Evolutionary conservation across 2,113 vertebrate genomes (phyloP), one percentile per base, ranked within the genome.

Genomic region (Chunga burmeisteri): DNA sequence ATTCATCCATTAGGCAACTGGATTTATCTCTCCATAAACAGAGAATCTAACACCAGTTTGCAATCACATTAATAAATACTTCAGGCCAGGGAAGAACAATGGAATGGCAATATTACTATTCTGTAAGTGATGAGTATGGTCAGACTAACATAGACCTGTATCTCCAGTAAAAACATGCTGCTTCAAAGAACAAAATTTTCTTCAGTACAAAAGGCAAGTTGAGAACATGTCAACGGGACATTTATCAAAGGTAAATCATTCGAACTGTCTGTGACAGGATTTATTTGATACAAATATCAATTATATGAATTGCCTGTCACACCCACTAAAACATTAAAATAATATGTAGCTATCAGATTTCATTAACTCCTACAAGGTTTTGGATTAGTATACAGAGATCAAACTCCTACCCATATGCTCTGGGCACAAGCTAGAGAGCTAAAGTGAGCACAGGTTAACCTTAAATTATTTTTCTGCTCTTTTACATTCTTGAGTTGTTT

Each of bases 361-460:
- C 59, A 92, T 88, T 94, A 91, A 86, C 55, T 86, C 15, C 25
- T 88, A 80, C 79, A 86, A 93, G 71, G 66, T 72, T 92, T 94
- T 86, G 58, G 16, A 83, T 83, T 82, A 82, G 19, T 38, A 26
- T 68, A 53, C 13, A 38, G 53, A 70, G 18, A 86, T 62, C 66
- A 90, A 58, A 75, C 13, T 90, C 16, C 20, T 67, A 93, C 29
- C 15, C 36, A 27, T 71, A 50, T 44, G 44, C 4, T 85, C 61
- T 72, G n/a, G 44, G 29, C 34, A 75, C 12, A 74, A 56, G 12
- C 26, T 44, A 65, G 32, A 81, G 27, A 68, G 14, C 29, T 73
- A 71, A 10, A 3, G 17, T 67, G n/a, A 87, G 9, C 5, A 71
- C 3, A 63, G 21, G 3, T 9, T 67, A 44, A 67, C 42, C 17